phyloP scores from a whole-genome alignment of 2,888 invertebrate species.

The Himalopsyche tibetana region DNA sequence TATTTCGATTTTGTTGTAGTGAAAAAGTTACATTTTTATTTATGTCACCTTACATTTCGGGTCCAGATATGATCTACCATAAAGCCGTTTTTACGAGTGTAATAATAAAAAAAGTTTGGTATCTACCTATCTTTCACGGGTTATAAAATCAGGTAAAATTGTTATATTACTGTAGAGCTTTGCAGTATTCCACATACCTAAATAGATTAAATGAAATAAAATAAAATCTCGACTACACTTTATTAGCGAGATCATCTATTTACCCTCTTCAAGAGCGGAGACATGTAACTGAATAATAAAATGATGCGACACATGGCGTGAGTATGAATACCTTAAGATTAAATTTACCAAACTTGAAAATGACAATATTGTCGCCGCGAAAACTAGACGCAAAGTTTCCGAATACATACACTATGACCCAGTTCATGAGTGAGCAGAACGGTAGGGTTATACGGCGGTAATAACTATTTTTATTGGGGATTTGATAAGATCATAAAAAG shows the following conservation, averaged over 20 bases:
- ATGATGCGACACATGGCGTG: constrained; percentile 26
- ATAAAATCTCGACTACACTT: constrained; percentile 16
- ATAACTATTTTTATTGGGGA: constrained; percentile 34
- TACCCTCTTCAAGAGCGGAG: background rate
- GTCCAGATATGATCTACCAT: constrained; percentile 15
- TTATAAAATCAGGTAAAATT: constrained; percentile 7
- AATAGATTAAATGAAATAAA: constrained; percentile 7
- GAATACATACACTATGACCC: constrained; percentile 4
- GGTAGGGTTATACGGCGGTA: constrained; percentile 14
- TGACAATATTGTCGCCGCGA: constrained; percentile 27
- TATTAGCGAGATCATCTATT: constrained; percentile 18
- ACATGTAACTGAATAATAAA: constrained; percentile 19
- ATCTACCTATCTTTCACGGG: background rate
- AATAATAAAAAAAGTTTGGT: background rate
- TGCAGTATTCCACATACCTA: background rate
- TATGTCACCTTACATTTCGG: too few species aligned
- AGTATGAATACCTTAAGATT: constrained; percentile 31
- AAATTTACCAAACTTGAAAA: constrained; percentile 34
- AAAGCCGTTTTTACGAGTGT: background rate
- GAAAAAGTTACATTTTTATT: too few species aligned
- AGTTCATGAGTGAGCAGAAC: constrained; percentile 22
- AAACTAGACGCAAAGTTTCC: constrained; percentile 31
- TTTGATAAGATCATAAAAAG: constrained; percentile 34
- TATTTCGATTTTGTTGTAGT: too few species aligned
- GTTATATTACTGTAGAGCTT: constrained; percentile 1